phyloP scores from a whole-genome alignment of 2,888 invertebrate species.

The Brassicogethes aeneus region DNA sequence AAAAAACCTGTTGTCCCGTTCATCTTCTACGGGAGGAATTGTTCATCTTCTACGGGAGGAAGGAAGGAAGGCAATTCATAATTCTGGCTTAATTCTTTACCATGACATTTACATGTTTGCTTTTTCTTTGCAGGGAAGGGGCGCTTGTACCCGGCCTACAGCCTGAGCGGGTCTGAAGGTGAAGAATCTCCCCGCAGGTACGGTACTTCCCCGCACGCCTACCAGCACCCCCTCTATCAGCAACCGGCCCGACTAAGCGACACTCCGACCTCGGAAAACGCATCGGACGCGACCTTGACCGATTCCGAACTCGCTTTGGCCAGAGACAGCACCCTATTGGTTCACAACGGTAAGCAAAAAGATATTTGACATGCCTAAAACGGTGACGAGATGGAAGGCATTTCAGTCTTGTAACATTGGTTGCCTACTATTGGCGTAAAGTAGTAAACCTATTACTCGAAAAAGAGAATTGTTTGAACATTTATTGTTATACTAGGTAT shows the following conservation, averaged over 20 bases:
- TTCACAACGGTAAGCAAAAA: conserved; percentile 68
- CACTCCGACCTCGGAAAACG: conserved; percentile 77
- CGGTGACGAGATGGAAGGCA: no score
- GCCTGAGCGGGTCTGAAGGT: conserved; percentile 68
- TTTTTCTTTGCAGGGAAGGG: conserved; percentile 56
- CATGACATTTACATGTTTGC: no score
- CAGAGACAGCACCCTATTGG: conserved; percentile 70
- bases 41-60: no score
- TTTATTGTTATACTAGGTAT: no score
- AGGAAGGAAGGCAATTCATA: no score
- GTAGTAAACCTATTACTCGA: no score
- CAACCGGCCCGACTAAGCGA: conserved; percentile 56
- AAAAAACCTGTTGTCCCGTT: no score
- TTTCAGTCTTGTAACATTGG: no score
- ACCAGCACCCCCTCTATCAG: conserved; percentile 45
- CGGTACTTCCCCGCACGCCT: conserved; percentile 42
- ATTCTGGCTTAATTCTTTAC: no score
- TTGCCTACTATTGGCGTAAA: no score
- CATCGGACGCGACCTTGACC: conserved; percentile 75
- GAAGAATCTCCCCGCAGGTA: conserved; percentile 55
- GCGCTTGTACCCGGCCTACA: conserved; percentile 76
- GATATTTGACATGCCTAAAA: conserved; percentile 3
- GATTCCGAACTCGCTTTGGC: conserved; percentile 77
- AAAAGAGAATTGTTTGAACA: no score
- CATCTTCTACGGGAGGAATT: no score